Conservation (phyloP, 2,113 vertebrate species). For the Muntiacus muntjak region DNA sequence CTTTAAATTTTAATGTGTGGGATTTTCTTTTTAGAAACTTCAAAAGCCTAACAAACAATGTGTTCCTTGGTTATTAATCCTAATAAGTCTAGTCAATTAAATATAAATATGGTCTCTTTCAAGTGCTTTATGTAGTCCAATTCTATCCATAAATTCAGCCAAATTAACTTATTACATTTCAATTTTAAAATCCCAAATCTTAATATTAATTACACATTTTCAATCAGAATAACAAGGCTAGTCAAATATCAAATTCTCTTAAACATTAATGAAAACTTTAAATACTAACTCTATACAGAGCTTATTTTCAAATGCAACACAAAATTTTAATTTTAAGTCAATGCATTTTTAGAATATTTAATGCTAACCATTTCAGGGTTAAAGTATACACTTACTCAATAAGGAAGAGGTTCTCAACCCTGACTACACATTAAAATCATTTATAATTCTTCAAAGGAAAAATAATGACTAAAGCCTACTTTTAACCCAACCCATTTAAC, state of each 20-base stretch:
- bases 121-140: neutral
- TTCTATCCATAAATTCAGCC: neutral
- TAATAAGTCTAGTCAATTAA: conserved; percentile 10
- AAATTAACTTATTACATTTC: neutral
- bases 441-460: neutral
- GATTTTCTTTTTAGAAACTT: neutral
- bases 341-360: neutral
- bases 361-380: neutral
- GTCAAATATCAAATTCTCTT: neutral
- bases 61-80: neutral
- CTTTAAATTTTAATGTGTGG: neutral
- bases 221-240: neutral
- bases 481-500: neutral
- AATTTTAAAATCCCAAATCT: neutral
- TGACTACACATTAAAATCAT: neutral
- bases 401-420: neutral
- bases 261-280: neutral
- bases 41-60: conserved; percentile 8
- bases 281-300: neutral
- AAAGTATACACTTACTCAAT: neutral
- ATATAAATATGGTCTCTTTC: neutral
- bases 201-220: conserved; percentile 8
- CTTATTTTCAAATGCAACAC: neutral
- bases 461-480: neutral
- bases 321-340: conserved; percentile 17